A percentile compares a stretch with the other conserved stretches of the same genome.
Conservation (phyloP, 1,140 invertebrate genomes). For the Mya arenaria region DNA sequence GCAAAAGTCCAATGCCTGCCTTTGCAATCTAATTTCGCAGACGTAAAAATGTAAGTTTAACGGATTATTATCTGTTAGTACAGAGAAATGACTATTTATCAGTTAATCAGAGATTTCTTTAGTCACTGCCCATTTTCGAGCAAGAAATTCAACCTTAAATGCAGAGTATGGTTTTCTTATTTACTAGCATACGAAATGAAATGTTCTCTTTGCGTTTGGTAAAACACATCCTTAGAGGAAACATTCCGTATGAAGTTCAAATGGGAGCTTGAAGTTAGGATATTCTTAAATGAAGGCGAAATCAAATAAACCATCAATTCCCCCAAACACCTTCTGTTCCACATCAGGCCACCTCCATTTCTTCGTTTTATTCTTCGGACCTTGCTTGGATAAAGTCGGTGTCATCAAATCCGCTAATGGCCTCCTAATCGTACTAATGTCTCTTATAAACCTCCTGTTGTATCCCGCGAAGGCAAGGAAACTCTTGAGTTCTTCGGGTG, state of each 20-base stretch:
- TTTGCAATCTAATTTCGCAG: constrained; percentile 19
- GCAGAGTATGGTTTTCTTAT: not conserved
- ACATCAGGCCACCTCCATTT: not conserved
- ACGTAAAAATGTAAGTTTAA: not conserved
- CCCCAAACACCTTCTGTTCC: constrained; percentile 46
- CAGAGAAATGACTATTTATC: not conserved
- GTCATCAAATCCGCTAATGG: constrained; percentile 67
- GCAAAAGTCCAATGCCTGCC: constrained; percentile 1
- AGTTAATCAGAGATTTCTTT: constrained; percentile 26
- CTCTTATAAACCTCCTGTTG: constrained; percentile 77
- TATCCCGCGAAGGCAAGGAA: constrained; percentile 82
- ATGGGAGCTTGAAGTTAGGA: constrained; percentile 50
- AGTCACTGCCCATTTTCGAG: constrained; percentile 12
- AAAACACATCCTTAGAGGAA: constrained; percentile 66
- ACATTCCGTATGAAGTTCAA: constrained; percentile 62
- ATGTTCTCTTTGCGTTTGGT: constrained; percentile 60
- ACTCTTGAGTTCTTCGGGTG: constrained; percentile 74
- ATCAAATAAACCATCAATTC: constrained; percentile 48
- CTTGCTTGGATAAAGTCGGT: not conserved
- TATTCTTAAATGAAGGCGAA: constrained; percentile 56
- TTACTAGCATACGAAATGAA: constrained; percentile 55
- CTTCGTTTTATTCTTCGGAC: not conserved
- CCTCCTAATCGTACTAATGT: constrained; percentile 69
- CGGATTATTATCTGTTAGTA: constrained; percentile 17
- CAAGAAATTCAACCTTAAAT: constrained; percentile 7